Conservation (phyloP, 2,888 invertebrate species). For the Mongoloraphidia duomilia region DNA sequence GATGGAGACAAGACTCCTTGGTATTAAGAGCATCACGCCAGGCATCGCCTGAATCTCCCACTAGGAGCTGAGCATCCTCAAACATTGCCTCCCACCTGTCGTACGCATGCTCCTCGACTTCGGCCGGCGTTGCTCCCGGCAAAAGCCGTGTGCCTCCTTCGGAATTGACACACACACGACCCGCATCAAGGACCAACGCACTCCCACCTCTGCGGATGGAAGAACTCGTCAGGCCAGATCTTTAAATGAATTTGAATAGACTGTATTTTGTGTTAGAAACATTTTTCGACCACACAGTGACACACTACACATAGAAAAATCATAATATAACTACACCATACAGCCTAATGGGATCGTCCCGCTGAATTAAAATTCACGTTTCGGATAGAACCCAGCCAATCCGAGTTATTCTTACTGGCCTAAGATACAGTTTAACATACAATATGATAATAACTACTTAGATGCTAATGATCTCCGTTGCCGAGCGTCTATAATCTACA, state of each 20-base stretch:
- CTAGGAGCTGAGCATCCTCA: constrained; percentile 48
- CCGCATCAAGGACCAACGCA: constrained; percentile 57
- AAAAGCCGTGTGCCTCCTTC: constrained; percentile 56
- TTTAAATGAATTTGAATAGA: background rate
- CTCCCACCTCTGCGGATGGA: constrained; percentile 41
- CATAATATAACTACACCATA: no score
- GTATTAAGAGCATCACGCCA: constrained; percentile 59
- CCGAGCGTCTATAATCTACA: no score
- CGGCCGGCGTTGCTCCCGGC: constrained; percentile 69
- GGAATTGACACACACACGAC: constrained; percentile 50
- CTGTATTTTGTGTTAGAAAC: background rate
- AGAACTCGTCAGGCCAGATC: constrained; percentile 7
- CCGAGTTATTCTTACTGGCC: no score
- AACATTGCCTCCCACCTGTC: constrained; percentile 59
- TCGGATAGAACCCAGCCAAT: no score
- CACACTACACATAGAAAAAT: no score
- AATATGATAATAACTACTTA: no score
- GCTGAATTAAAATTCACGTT: no score
- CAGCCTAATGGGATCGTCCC: no score
- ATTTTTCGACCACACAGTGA: no score
- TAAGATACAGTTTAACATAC: no score
- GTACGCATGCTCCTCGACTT: constrained; percentile 65
- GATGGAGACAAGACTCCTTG: constrained; percentile 58
- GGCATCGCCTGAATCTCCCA: constrained; percentile 47
- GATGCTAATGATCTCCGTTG: no score